Evolutionary conservation across 2,888 invertebrate genomes (phyloP), one percentile per base, ranked within the genome.

Genomic region (Julus scanicus): DNA sequence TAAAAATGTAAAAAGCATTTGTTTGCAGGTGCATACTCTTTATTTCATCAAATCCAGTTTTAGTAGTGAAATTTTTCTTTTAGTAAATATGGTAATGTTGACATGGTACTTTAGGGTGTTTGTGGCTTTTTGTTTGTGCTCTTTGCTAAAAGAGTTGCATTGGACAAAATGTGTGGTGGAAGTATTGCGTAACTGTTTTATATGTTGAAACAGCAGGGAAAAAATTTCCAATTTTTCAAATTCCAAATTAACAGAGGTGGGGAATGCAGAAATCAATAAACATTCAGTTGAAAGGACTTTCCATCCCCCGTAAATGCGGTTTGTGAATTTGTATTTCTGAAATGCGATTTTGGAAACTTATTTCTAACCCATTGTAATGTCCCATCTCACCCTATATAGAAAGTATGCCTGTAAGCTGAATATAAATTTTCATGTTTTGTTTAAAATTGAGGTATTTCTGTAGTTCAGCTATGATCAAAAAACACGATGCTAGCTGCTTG

Each of bases 71-170:
- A 37, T 80, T 80, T 80, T 80, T 8, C 13, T 80, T 80, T 80
- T 37, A 37, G 29, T 80, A 80, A 80, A 80, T 80, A 80, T 80
- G 20, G 20, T 80, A 80, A 80, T 80, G 29, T 80, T 37, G 80
- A 80, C 80, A 80, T 80, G 80, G 80, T 80, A 80, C 29, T 71
- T n/a, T 80, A 80, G 37, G 80, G 80, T 80, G 80, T 80, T 80
- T 80, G 80, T 80, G 80, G 80, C 80, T 80, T 80, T 37, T 80
- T 80, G 80, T 80, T 80, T 80, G 80, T 80, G 37, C 80, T 80
- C 80, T 80, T 80, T 80, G 80, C 80, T 80, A 80, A 80, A 80
- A 80, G 80, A 80, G 80, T 80, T 80, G 80, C 80, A 80, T 29
- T 80, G 80, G 80, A 37, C 80, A 80, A 37, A 80, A 80, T 13